Base-by-base conservation (phyloP, 2,888 invertebrate genomes). In the Chrysotoxum bicinctum region DNA sequence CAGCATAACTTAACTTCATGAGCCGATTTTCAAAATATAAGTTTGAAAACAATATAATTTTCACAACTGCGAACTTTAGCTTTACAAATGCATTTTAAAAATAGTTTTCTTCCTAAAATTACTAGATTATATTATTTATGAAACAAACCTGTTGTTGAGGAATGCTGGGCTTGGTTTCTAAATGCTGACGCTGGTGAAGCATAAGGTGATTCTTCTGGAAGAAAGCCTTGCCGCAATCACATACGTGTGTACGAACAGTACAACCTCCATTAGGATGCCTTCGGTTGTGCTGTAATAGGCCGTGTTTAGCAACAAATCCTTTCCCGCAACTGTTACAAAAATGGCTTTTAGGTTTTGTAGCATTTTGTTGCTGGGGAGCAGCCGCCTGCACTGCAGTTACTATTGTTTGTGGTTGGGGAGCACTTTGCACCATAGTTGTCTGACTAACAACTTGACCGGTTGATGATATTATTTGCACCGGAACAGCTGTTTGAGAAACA, bases 141-240 rank as follows among this genome's bases (percentile, higher is more conserved):
- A 81, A 74, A 83, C 91, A 88, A 89, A 91, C 91, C 90, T 93
- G 91, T 88, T 91, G 91, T 84, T 91, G 90, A 74, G 89, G 89
- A 66, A 88, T 87, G 87, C 89, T 89, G 90, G 93, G 91, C 88
- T 92, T 92, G 48, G 92, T 92, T 89, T 92, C 92, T 89, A 92
- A 89, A 91, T 96, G 96, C 89, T 96, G 96, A 74, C 96, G 93
- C 91, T 96, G 96, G 90, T 97, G 97, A 74, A 96, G 92, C 93
- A 96, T 94, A 81, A 97, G 92, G 89, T 97, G 96, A 90, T 96
- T 96, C 92, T 96, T 96, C 92, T 97, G 97, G 93, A 96, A 96
- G 93, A 97, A 97, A 14, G 96, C 96, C 90, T 96, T 97, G 75
- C 96, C 96, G 90, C 97, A 97, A 89, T 96, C 95, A 90, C 97